Evolutionary conservation across 2,113 vertebrate genomes (phyloP).

Genomic region (Syngnathus typhle): DNA sequence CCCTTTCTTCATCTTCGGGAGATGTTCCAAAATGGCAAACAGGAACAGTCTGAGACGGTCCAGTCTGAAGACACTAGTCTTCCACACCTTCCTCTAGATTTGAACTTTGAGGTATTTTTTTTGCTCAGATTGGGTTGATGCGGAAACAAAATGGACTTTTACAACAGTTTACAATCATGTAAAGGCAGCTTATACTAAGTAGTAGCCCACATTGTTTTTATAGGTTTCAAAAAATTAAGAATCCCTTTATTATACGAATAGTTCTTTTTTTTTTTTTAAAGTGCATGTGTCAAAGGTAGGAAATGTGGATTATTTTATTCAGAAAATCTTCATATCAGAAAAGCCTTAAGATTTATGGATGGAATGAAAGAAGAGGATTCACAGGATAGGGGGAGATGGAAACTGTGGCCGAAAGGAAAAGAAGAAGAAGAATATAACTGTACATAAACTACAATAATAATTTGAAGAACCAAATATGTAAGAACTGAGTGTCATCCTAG

Average conservation of each 20-base stretch:
- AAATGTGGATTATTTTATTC: too few relatives aligned
- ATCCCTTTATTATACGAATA: background rate
- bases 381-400: too few relatives aligned
- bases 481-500: too few relatives aligned
- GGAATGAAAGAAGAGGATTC: too few relatives aligned
- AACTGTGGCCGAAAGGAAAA: too few relatives aligned
- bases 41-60: slow-evolving; percentile 43
- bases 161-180: background rate
- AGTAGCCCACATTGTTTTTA: background rate
- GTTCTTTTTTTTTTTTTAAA: too few relatives aligned
- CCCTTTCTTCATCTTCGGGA: slow-evolving; percentile 32
- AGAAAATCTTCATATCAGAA: too few relatives aligned
- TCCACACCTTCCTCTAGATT: slow-evolving; percentile 69
- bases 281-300: background rate
- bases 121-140: background rate
- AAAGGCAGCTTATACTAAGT: background rate
- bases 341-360: too few relatives aligned
- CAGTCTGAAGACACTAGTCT: slow-evolving; percentile 59
- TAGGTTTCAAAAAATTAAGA: background rate
- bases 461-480: too few relatives aligned
- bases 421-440: too few relatives aligned
- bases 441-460: too few relatives aligned
- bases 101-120: background rate
- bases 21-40: slow-evolving; percentile 51
- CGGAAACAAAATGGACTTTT: background rate